phyloP scores from a whole-genome alignment of 2,888 invertebrate species.

The Nymphalis c-album region DNA sequence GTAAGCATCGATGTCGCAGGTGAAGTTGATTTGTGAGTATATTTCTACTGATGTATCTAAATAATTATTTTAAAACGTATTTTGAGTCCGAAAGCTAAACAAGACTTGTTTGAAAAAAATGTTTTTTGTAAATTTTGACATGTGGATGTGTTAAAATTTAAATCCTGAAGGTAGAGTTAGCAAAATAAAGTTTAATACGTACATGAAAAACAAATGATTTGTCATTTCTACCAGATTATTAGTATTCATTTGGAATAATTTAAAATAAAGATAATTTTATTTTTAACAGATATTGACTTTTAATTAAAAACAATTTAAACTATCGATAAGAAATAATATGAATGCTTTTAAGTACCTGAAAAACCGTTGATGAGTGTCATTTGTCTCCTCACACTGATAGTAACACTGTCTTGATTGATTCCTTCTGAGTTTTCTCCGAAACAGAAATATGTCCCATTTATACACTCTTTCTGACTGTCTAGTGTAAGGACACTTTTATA shows the following conservation, averaged over 20 bases:
- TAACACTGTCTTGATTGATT: slow-evolving; percentile 54
- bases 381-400: slow-evolving; percentile 51
- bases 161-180: too few relatives aligned
- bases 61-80: slow-evolving; percentile 26
- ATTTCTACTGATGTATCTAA: slow-evolving; percentile 60
- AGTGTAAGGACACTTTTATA: slow-evolving; percentile 58
- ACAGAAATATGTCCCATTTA: slow-evolving; percentile 63
- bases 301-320: not conserved
- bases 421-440: slow-evolving; percentile 66
- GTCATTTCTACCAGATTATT: too few relatives aligned
- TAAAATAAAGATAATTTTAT: too few relatives aligned
- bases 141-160: too few relatives aligned
- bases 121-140: too few relatives aligned
- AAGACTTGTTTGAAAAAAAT: too few relatives aligned
- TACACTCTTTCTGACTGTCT: slow-evolving; percentile 50
- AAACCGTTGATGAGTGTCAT: slow-evolving; percentile 57
- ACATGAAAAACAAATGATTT: too few relatives aligned
- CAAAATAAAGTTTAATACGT: too few relatives aligned
- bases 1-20: slow-evolving; percentile 53
- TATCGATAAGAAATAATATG: not conserved
- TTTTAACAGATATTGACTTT: too few relatives aligned
- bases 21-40: slow-evolving; percentile 54
- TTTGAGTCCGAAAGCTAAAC: too few relatives aligned
- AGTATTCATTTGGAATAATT: too few relatives aligned
- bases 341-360: slow-evolving; percentile 46